These are phyloP conservation scores for Anguilla anguilla DNA, from an alignment of 2,797 vertebrate genomes.

Conservation along the genomic window DNA sequence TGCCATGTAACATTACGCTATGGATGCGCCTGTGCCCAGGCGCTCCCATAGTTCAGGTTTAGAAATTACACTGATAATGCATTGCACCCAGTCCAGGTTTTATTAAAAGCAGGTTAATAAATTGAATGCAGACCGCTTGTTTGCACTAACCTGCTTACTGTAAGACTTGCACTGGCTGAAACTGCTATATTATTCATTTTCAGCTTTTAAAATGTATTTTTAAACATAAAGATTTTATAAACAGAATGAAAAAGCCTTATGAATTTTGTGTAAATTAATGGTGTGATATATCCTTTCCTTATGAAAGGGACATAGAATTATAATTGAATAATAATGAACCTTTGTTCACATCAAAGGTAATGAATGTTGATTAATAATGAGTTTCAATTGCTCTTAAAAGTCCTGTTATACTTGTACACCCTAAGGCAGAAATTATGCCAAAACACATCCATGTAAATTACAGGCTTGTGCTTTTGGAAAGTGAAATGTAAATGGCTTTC, in stretches of 20 bases:
- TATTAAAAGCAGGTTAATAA: neutral
- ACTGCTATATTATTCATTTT: neutral
- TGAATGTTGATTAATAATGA: too few species aligned
- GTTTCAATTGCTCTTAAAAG: neutral
- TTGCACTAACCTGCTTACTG: neutral
- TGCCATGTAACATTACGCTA: neutral
- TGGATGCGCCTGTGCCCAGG: neutral
- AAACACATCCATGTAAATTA: neutral
- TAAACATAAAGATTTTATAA: too few species aligned
- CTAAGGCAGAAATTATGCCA: neutral
- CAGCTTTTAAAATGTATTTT: neutral
- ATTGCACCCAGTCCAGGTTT: neutral
- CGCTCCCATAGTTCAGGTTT: neutral
- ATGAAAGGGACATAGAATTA: too few species aligned
- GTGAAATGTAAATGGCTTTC: neutral
- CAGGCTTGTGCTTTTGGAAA: neutral
- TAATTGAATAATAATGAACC: neutral
- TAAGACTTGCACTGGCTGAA: conserved; percentile 1
- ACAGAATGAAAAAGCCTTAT: neutral
- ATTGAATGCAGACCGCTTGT: neutral
- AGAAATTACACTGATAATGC: neutral
- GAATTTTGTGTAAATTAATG: neutral
- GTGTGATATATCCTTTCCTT: neutral
- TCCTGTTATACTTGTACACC: neutral
- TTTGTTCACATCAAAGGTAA: neutral